Conservation (phyloP, 2,888 invertebrate species). For the Mesorhabditis sp. region DNA sequence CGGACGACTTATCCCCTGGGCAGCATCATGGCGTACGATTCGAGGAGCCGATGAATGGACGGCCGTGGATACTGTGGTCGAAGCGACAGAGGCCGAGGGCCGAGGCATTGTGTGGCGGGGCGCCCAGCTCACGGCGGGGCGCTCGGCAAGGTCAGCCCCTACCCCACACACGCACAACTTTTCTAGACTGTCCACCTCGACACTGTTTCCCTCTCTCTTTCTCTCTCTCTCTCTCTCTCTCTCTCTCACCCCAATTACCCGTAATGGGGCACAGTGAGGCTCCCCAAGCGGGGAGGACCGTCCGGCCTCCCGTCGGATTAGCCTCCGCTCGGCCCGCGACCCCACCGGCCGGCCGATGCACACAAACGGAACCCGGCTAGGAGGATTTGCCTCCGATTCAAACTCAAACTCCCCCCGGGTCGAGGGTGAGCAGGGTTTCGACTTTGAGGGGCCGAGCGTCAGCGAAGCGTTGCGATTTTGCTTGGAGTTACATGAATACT, state of each 20-base stretch:
- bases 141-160: not conserved
- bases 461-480: too few relatives aligned
- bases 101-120: not conserved
- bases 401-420: too few relatives aligned
- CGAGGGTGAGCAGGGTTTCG: too few relatives aligned
- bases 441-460: too few relatives aligned
- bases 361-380: too few relatives aligned
- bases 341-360: too few relatives aligned
- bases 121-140: not conserved
- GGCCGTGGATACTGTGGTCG: not conserved
- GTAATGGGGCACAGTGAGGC: not conserved
- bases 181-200: not conserved
- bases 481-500: too few relatives aligned
- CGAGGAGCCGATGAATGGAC: too few relatives aligned
- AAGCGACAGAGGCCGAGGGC: not conserved
- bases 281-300: not conserved
- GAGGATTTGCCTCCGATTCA: too few relatives aligned
- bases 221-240: too few relatives aligned
- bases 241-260: not conserved
- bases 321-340: not conserved
- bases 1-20: not conserved
- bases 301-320: not conserved
- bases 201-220: not conserved
- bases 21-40: too few relatives aligned
- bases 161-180: not conserved